Percentiles rank a stretch among this genome's conserved stretches.
phyloP scores from a whole-genome alignment of 1,140 invertebrate genomes.

The Megathymus violae region DNA sequence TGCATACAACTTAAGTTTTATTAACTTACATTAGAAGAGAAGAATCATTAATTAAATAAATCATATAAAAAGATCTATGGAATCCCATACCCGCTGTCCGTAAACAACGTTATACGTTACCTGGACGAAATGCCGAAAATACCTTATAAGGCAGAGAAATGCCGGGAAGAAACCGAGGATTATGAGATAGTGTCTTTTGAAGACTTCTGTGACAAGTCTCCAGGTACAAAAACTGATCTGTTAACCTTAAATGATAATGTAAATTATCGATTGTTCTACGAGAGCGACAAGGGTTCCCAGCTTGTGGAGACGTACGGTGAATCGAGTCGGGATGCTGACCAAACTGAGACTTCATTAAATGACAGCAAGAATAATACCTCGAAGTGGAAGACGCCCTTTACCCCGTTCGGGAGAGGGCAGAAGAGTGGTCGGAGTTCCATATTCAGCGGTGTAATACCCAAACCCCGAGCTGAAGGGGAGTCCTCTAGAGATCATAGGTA shows the following conservation, averaged over 20 bases:
- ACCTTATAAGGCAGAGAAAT: constrained; percentile 76
- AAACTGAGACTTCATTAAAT: constrained; percentile 75
- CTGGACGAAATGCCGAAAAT: constrained; percentile 76
- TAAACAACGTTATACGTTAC: constrained; percentile 12
- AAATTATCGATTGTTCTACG: constrained; percentile 80
- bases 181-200: constrained; percentile 84
- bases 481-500: constrained; percentile 67
- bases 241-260: constrained; percentile 82
- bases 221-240: constrained; percentile 78
- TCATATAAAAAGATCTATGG: constrained; percentile 18
- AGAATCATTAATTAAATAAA: not conserved
- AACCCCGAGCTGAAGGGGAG: constrained; percentile 63
- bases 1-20: not conserved
- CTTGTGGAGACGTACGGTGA: constrained; percentile 56
- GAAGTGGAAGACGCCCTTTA: constrained; percentile 65
- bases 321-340: constrained; percentile 60
- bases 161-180: constrained; percentile 69
- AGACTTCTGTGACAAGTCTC: constrained; percentile 83
- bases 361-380: constrained; percentile 64
- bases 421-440: constrained; percentile 51
- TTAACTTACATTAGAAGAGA: not conserved
- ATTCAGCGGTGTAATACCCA: constrained; percentile 67
- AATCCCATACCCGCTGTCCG: not conserved
- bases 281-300: constrained; percentile 66
- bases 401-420: constrained; percentile 63